Conservation (phyloP, 1,140 invertebrate genomes). For the Monomorium pharaonis region DNA sequence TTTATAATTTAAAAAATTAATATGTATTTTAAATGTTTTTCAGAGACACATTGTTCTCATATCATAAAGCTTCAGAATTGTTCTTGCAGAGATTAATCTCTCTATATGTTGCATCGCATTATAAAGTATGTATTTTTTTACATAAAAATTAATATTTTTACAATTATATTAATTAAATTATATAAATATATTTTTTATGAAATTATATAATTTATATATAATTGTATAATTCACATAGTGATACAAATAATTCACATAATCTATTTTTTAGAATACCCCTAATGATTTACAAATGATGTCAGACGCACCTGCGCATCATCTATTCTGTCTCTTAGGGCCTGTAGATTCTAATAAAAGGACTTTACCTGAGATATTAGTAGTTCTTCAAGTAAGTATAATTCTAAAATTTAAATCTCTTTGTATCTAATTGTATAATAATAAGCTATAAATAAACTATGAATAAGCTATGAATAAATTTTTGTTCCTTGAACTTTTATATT, state of each 20-base stretch:
- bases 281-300: slow-evolving; percentile 99
- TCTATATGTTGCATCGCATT: slow-evolving; percentile 98
- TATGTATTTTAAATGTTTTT: slow-evolving; percentile 35
- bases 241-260: no score
- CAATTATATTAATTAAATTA: no score
- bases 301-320: slow-evolving; percentile 98
- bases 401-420: not conserved
- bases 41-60: slow-evolving; percentile 98
- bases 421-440: not conserved
- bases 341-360: slow-evolving; percentile 89
- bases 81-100: slow-evolving; percentile 97
- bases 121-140: slow-evolving; percentile 89
- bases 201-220: no score
- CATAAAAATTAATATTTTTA: slow-evolving; percentile 6
- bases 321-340: slow-evolving; percentile 98
- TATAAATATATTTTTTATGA: no score
- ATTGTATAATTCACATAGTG: no score
- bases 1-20: slow-evolving; percentile 20
- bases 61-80: slow-evolving; percentile 97
- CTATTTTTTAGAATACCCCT: slow-evolving; percentile 93
- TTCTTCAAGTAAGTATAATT: slow-evolving; percentile 90
- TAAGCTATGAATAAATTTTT: not conserved
- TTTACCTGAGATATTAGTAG: slow-evolving; percentile 96
- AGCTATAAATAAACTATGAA: not conserved
- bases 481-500: not conserved